Percentiles rank a stretch among this genome's conserved stretches.
These are phyloP conservation scores for Egretta garzetta DNA, from an alignment of 2,113 vertebrate species.

Conservation along the genomic window DNA sequence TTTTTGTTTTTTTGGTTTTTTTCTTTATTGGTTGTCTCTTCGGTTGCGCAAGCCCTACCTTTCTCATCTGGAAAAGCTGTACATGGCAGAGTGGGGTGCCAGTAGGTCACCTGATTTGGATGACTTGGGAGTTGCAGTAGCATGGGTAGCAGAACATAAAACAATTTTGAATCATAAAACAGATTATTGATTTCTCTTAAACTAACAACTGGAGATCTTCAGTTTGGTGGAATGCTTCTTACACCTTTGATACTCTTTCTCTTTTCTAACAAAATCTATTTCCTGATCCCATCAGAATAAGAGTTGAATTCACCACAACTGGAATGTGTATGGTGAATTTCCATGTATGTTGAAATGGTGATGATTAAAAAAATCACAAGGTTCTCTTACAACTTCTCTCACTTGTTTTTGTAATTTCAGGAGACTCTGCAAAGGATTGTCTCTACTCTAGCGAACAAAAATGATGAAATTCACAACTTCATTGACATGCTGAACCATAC, in stretches of 20 bases:
- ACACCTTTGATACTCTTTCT: neutral
- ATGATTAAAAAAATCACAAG: neutral
- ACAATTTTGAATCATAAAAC: neutral
- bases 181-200: neutral
- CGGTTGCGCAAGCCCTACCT: neutral
- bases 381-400: neutral
- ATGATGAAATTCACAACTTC: constrained; percentile 91
- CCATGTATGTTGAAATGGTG: neutral
- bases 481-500: constrained; percentile 85
- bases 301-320: neutral
- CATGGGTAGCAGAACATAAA: neutral
- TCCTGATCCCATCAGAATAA: neutral
- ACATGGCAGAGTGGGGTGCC: neutral
- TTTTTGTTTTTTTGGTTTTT: neutral
- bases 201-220: neutral
- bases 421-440: constrained; percentile 92
- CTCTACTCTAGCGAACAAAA: constrained; percentile 89
- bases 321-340: neutral
- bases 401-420: constrained; percentile 70
- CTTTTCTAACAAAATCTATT: neutral
- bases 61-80: neutral
- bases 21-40: neutral
- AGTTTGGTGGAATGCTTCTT: neutral
- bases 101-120: neutral
- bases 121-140: neutral